Evolutionary conservation across 2,113 vertebrate genomes (phyloP).

Genomic region (Perca schrenkii): DNA sequence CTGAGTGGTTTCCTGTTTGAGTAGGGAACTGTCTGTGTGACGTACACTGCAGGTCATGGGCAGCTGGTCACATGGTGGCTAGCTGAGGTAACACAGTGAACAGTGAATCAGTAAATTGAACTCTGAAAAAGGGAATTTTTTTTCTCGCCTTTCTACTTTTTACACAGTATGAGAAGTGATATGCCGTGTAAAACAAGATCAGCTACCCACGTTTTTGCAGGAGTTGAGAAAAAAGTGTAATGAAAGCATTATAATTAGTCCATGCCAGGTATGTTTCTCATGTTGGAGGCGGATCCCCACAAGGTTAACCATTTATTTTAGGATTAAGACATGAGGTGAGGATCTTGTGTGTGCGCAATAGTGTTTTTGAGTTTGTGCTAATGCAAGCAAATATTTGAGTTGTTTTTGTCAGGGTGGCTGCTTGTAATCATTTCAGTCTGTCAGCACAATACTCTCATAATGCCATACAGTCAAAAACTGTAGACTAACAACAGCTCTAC

Average conservation of each 20-base stretch:
- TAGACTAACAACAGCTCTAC: neutral
- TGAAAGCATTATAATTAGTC: neutral
- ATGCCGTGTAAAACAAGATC: neutral
- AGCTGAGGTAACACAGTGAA: constrained; percentile 54
- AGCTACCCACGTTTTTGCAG: neutral
- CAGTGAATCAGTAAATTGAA: constrained; percentile 40
- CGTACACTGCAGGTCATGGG: constrained; percentile 58
- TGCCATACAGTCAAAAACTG: neutral
- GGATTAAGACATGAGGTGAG: neutral
- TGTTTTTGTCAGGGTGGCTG: neutral
- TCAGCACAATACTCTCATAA: constrained; percentile 12
- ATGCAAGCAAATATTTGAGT: neutral
- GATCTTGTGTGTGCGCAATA: neutral
- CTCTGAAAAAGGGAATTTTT: constrained; percentile 11
- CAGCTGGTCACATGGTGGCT: constrained; percentile 63
- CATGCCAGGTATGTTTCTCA: neutral
- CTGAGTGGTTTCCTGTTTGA: constrained; percentile 77
- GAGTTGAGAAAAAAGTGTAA: neutral
- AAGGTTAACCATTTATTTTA: constrained; percentile 9
- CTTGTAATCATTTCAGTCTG: neutral
- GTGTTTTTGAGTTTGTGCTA: neutral
- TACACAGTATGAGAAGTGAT: neutral
- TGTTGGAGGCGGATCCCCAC: neutral
- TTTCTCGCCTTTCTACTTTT: neutral
- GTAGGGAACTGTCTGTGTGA: constrained; percentile 64